These are phyloP conservation scores for Morpho helenor DNA, from an alignment of 2,888 invertebrate genomes.

Conservation along the genomic window DNA sequence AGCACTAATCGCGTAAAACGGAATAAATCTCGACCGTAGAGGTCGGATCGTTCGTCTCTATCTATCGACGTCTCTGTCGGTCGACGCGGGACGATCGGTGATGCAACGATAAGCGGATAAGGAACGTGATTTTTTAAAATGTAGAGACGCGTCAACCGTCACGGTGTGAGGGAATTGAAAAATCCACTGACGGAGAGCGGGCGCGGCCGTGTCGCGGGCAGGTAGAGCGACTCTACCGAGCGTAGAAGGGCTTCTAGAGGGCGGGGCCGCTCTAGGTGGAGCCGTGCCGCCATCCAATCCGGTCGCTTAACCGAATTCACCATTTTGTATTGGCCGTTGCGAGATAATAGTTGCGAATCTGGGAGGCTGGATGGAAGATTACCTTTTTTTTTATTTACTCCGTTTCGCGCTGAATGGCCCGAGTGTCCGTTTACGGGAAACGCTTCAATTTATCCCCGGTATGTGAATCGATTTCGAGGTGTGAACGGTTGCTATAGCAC, in stretches of 20 bases:
- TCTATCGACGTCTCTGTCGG: conserved; percentile 36
- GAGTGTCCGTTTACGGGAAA: conserved; percentile 52
- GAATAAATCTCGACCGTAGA: conserved; percentile 58
- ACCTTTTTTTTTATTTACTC: conserved; percentile 60
- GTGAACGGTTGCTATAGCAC: conserved; percentile 44
- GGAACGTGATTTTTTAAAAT: conserved; percentile 47
- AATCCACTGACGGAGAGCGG: conserved; percentile 43
- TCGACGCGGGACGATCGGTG: conserved; percentile 48
- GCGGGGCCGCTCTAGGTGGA: conserved; percentile 73
- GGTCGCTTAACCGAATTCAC: conserved; percentile 30
- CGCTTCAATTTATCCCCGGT: conserved; percentile 62
- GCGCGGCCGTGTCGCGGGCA: conserved; percentile 49
- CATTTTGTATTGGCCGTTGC: conserved; percentile 57
- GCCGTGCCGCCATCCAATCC: conserved; percentile 58
- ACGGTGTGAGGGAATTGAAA: conserved; percentile 37
- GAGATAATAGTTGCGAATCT: conserved; percentile 75
- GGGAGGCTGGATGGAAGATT: conserved; percentile 68
- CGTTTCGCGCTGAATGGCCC: conserved; percentile 48
- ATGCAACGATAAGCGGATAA: conserved; percentile 52
- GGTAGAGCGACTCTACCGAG: conserved; percentile 46
- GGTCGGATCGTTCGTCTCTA: conserved; percentile 49
- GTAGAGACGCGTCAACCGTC: conserved; percentile 38
- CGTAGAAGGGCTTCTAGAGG: conserved; percentile 57
- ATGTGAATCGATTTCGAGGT: conserved; percentile 69
- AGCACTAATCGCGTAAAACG: conserved; percentile 54